A percentile compares a stretch with the other conserved stretches of the same genome.
These are phyloP conservation scores for Mixornis gularis DNA, from an alignment of 2,113 vertebrate species.

Conservation along the genomic window DNA sequence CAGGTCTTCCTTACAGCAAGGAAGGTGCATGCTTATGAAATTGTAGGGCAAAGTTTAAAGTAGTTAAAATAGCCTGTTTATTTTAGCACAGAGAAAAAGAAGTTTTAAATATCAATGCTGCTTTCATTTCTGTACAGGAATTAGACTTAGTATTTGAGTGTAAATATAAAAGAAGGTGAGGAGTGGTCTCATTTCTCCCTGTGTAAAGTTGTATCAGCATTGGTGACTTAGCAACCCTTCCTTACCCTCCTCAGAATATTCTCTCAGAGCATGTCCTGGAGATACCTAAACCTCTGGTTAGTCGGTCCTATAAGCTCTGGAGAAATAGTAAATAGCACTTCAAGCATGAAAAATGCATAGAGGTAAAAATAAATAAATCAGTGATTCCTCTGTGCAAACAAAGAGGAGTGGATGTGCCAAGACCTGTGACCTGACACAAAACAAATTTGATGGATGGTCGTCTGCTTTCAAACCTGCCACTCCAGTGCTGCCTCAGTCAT, in stretches of 20 bases:
- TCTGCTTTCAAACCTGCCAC: not conserved
- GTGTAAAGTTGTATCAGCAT: not conserved
- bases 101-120: not conserved
- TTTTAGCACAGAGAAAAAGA: not conserved
- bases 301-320: not conserved
- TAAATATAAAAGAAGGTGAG: not conserved
- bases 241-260: not conserved
- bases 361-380: not conserved
- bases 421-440: not conserved
- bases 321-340: not conserved
- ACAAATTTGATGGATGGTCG: not conserved
- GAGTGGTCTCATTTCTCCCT: not conserved
- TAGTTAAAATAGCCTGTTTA: not conserved
- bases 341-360: not conserved
- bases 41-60: not conserved
- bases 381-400: not conserved
- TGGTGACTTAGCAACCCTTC: not conserved
- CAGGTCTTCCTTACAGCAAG: not conserved
- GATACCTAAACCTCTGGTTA: not conserved
- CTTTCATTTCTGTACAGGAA: not conserved
- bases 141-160: not conserved
- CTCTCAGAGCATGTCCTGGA: not conserved
- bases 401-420: not conserved
- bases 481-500: not conserved
- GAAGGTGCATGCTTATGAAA: not conserved